phyloP scores from a whole-genome alignment of 2,888 invertebrate species.

The Sialis fuliginosa region DNA sequence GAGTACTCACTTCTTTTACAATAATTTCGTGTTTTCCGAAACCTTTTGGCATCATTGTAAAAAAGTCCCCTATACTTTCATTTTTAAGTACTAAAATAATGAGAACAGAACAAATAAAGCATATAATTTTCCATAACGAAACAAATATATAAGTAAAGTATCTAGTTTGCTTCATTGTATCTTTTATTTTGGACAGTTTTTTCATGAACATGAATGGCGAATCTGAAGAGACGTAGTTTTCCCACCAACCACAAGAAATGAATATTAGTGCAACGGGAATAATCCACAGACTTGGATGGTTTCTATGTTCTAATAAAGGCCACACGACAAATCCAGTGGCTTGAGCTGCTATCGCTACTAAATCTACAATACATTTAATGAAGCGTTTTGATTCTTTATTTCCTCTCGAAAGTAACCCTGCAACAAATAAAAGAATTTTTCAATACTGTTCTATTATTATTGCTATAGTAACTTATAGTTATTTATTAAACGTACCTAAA shows the following conservation, averaged over 20 bases:
- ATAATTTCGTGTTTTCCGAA: slow-evolving; percentile 65
- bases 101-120: slow-evolving; percentile 60
- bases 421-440: slow-evolving; percentile 14
- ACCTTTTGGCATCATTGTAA: slow-evolving; percentile 52
- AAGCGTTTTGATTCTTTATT: slow-evolving; percentile 64
- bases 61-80: slow-evolving; percentile 59
- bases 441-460: not conserved
- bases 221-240: slow-evolving; percentile 81
- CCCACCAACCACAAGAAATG: slow-evolving; percentile 95
- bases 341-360: slow-evolving; percentile 74
- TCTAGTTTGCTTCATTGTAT: slow-evolving; percentile 58
- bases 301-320: slow-evolving; percentile 63
- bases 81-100: slow-evolving; percentile 57
- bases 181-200: slow-evolving; percentile 58
- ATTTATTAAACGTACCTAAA: slow-evolving; percentile 25
- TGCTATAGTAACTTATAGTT: not conserved
- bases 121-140: slow-evolving; percentile 76
- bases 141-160: slow-evolving; percentile 84
- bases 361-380: slow-evolving; percentile 63
- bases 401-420: slow-evolving; percentile 64
- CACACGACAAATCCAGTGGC: slow-evolving; percentile 82
- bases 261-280: slow-evolving; percentile 72
- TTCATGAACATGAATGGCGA: slow-evolving; percentile 67
- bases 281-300: slow-evolving; percentile 51
- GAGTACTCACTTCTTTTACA: slow-evolving; percentile 44